These are phyloP conservation scores for Pedicia rivosa DNA, from an alignment of 2,888 invertebrate species.

Conservation along the genomic window DNA sequence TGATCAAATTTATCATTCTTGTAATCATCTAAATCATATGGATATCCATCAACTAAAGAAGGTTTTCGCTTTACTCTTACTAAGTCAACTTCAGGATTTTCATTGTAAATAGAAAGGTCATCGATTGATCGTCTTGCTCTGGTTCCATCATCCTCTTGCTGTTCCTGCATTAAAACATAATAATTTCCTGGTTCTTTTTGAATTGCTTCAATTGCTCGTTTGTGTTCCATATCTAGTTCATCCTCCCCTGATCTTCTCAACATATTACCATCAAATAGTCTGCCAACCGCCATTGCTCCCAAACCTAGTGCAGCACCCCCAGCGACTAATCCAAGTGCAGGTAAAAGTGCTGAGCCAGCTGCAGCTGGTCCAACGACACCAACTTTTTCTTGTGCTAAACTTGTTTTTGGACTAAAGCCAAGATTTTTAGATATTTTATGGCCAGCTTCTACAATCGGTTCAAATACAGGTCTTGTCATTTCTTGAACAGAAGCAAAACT, in stretches of 20 bases:
- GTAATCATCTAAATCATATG: background rate
- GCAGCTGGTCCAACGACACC: conserved; percentile 40
- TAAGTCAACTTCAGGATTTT: conserved; percentile 1
- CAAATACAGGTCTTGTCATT: conserved; percentile 34
- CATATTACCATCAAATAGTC: conserved; percentile 47
- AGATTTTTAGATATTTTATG: conserved; percentile 65
- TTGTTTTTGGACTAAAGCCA: conserved; percentile 38
- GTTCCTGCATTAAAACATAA: background rate
- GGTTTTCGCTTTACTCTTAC: background rate
- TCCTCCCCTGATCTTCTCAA: conserved; percentile 10
- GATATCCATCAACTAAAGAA: background rate
- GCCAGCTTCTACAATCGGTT: conserved; percentile 61
- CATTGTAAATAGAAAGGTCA: conserved; percentile 1
- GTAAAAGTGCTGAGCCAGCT: conserved; percentile 46
- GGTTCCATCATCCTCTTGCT: background rate
- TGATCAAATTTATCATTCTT: conserved; percentile 4
- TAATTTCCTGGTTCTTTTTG: conserved; percentile 6
- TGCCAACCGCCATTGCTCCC: conserved; percentile 65
- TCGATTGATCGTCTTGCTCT: background rate
- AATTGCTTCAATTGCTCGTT: conserved; percentile 33
- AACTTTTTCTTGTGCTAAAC: conserved; percentile 43
- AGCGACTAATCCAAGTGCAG: conserved; percentile 60
- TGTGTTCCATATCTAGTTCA: conserved; percentile 37
- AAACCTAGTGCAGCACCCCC: conserved; percentile 69
- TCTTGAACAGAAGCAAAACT: conserved; percentile 52